Evolutionary conservation across 2,888 invertebrate species (phyloP).

Genomic region (Spodoptera exigua): DNA sequence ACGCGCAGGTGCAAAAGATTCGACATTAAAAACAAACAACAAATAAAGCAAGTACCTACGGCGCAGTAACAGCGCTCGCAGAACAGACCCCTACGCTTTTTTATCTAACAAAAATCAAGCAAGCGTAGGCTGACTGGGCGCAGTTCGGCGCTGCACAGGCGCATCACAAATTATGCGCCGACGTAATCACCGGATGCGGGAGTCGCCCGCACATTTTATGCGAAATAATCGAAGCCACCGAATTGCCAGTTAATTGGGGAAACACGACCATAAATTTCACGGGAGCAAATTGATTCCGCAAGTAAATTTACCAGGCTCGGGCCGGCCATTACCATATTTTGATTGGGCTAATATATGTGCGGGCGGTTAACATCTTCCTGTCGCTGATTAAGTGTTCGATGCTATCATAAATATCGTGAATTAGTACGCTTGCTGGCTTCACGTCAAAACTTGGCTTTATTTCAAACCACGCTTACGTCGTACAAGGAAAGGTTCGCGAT

Average conservation of each 20-base stretch:
- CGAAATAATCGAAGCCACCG: slow-evolving; percentile 89
- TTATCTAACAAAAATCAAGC: slow-evolving; percentile 87
- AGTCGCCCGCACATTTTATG: slow-evolving; percentile 87
- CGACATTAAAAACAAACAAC: slow-evolving; percentile 83
- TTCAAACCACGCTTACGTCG: slow-evolving; percentile 59
- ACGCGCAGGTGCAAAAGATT: slow-evolving; percentile 85
- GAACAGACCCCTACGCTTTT: slow-evolving; percentile 66
- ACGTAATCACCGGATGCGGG: slow-evolving; percentile 89
- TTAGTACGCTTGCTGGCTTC: slow-evolving; percentile 71
- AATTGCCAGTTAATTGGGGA: slow-evolving; percentile 88
- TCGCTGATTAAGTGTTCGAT: slow-evolving; percentile 79
- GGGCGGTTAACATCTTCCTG: slow-evolving; percentile 79
- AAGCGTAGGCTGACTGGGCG: slow-evolving; percentile 65
- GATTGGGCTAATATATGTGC: slow-evolving; percentile 83
- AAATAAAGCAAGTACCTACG: slow-evolving; percentile 67
- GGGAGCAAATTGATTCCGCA: slow-evolving; percentile 84
- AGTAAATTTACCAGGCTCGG: slow-evolving; percentile 70
- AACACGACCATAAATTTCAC: slow-evolving; percentile 85
- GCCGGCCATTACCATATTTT: slow-evolving; percentile 82
- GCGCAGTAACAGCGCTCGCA: slow-evolving; percentile 57
- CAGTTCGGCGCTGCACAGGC: slow-evolving; percentile 74
- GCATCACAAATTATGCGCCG: slow-evolving; percentile 87
- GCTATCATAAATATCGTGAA: slow-evolving; percentile 74
- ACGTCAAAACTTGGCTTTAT: slow-evolving; percentile 67
- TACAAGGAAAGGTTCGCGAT: slow-evolving; percentile 62